Evolutionary conservation across 2,113 vertebrate species (phyloP), one percentile per base, ranked within the genome.

Genomic region (Saccopteryx leptura): DNA sequence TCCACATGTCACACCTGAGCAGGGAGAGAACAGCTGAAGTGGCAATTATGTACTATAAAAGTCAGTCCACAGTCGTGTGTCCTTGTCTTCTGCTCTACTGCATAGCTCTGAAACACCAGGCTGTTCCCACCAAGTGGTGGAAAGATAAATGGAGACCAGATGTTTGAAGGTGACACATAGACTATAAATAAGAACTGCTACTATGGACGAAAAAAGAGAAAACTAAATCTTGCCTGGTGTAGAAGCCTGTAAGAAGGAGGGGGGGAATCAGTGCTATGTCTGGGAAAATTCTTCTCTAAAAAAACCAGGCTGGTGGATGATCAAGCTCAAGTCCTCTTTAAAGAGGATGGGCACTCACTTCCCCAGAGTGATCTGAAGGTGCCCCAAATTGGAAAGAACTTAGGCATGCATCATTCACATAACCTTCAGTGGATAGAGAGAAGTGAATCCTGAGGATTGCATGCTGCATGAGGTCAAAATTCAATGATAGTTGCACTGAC

Each of bases 111-210:
- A 96, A 97, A 91, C 72, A 56, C 56, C 94, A 93, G 69, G 79
- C 69, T 97, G 54, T 19, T 58, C 33, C 24, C 91, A 92, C 81
- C 4, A 56, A 93, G 78, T 76, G 50, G 54, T 52, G 66, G 66
- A 93, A 96, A 97, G 66, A 74, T 97, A 96, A 98, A 97, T 92
- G 92, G 56, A 90, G 78, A 98, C 89, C 95, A 98, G 95, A 94
- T 98, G 95, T 95, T 97, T 93, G 90, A 92, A 92, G 79, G 79
- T 91, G 82, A 96, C 94, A 89, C 71, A 93, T 54, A 96, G 95
- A 23, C 58, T 96, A 74, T 92, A 92, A 93, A 93, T 96, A 76
- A 93, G 68, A 68, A 95, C 18, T 26, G 58, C 58, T 81, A 72
- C 2, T 18, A 39, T 68, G 94, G 94, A 66, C 33, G 92, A 91